Evolutionary conservation across 1,140 invertebrate genomes (phyloP).

Genomic region (Metaphire vulgaris): DNA sequence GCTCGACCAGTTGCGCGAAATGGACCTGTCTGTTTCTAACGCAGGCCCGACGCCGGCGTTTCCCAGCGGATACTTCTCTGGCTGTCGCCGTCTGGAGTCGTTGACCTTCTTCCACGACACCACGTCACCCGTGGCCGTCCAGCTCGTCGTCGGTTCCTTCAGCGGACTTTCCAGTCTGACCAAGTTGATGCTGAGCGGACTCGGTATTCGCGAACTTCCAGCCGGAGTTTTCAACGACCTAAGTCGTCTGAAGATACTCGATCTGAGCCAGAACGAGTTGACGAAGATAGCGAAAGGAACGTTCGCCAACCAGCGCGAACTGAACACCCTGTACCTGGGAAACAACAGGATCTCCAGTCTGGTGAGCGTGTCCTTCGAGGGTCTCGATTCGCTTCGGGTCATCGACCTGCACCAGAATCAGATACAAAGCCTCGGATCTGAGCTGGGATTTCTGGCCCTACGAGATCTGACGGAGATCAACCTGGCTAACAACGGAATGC

Average conservation of each 20-base stretch:
- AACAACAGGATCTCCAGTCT: background rate
- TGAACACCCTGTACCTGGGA: background rate
- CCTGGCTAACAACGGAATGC: background rate
- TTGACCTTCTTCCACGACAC: background rate
- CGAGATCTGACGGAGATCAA: background rate
- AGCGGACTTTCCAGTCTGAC: background rate
- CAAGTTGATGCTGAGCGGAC: background rate
- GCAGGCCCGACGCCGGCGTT: background rate
- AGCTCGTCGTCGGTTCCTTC: background rate
- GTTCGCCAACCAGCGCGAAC: background rate
- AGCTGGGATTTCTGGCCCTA: background rate
- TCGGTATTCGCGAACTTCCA: background rate
- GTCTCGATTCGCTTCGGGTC: background rate
- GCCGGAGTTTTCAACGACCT: background rate
- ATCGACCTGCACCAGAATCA: background rate
- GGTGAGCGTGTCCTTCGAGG: background rate
- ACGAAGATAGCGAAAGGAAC: background rate
- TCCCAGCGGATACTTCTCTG: background rate
- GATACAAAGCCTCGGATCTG: background rate
- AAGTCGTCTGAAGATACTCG: background rate
- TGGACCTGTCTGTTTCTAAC: background rate
- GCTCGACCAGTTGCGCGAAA: background rate
- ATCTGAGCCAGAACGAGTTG: background rate
- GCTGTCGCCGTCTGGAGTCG: background rate
- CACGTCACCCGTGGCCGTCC: background rate